A percentile compares a stretch with the other conserved stretches of the same genome.
Evolutionary conservation across 2,888 invertebrate genomes (phyloP).

Genomic region (Bhutanitis thaidina): DNA sequence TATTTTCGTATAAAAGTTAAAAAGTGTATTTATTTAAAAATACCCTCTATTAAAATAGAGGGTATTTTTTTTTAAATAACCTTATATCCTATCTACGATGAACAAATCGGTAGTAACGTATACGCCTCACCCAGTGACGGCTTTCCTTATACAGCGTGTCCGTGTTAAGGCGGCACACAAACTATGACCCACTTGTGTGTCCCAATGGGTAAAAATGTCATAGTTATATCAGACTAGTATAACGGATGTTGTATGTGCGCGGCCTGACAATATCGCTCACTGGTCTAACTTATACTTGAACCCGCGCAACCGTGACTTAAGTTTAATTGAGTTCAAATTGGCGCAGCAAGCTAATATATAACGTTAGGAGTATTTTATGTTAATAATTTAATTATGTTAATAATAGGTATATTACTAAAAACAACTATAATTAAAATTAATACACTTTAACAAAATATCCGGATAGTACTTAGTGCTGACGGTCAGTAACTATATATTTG

Average conservation of each 20-base stretch:
- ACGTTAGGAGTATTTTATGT: no score
- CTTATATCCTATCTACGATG: no score
- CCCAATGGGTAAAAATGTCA: slow-evolving; percentile 75
- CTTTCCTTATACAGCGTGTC: slow-evolving; percentile 40
- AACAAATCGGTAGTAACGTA: no score
- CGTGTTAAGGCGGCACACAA: slow-evolving; percentile 41
- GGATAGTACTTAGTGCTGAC: background rate
- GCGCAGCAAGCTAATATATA: background rate
- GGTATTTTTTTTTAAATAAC: no score
- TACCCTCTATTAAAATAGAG: no score
- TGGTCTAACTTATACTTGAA: slow-evolving; percentile 44
- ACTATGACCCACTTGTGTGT: slow-evolving; percentile 42
- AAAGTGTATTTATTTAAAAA: no score
- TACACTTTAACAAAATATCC: background rate
- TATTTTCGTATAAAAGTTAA: no score
- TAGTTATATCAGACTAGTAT: slow-evolving; percentile 71
- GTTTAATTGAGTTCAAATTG: slow-evolving; percentile 10
- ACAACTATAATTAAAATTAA: background rate
- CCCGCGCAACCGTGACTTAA: slow-evolving; percentile 38
- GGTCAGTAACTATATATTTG: background rate
- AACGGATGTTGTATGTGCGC: slow-evolving; percentile 66
- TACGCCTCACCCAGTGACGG: slow-evolving; percentile 32
- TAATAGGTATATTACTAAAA: no score
- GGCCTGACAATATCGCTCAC: slow-evolving; percentile 43
- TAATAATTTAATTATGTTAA: no score